These are phyloP conservation scores for Lydus trimaculatus DNA, from an alignment of 2,888 invertebrate species.

Conservation along the genomic window DNA sequence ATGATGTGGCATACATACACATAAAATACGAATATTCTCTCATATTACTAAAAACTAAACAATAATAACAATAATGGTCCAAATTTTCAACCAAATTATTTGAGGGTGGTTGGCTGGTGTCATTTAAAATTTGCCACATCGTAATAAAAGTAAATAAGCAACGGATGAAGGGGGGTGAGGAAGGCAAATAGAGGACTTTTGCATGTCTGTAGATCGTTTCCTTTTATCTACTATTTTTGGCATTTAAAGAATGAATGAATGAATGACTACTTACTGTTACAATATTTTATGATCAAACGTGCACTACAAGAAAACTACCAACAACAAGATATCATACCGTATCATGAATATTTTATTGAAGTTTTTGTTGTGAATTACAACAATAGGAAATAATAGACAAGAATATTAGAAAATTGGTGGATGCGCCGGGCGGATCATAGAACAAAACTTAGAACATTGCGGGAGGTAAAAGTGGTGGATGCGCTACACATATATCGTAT, in stretches of 20 bases:
- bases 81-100: too few species aligned
- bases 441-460: too few species aligned
- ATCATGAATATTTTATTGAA: background rate
- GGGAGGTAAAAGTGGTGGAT: background rate
- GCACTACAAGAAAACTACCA: background rate
- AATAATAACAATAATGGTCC: background rate
- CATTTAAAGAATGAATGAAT: background rate
- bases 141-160: background rate
- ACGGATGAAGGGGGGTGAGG: too few species aligned
- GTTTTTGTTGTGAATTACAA: too few species aligned
- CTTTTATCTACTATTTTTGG: background rate
- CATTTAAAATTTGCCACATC: background rate
- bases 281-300: slow-evolving; percentile 2
- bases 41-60: background rate
- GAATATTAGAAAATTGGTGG: too few species aligned
- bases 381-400: too few species aligned
- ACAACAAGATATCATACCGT: background rate
- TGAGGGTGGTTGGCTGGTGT: background rate
- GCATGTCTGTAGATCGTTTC: slow-evolving; percentile 1
- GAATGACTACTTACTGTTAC: background rate
- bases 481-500: background rate
- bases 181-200: background rate
- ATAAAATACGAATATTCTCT: background rate
- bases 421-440: too few species aligned
- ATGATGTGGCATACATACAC: background rate